Evolutionary conservation across 2,888 invertebrate genomes (phyloP).

Genomic region (Nomada fabriciana): DNA sequence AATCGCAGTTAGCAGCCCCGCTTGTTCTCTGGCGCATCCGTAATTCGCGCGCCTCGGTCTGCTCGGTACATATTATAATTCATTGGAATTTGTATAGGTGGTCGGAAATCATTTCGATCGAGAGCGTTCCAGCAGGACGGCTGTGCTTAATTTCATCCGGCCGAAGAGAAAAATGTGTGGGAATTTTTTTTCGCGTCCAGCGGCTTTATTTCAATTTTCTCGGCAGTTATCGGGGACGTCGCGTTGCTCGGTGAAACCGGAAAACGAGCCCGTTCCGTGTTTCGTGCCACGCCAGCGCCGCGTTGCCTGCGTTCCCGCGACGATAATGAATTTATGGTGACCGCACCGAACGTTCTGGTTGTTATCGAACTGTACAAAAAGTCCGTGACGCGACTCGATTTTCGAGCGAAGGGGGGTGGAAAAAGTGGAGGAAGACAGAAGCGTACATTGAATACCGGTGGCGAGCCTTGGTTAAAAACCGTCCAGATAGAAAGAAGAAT

Average conservation of each 20-base stretch:
- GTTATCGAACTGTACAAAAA: conserved; percentile 47
- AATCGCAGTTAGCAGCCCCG: too few relatives aligned
- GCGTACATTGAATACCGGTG: neutral
- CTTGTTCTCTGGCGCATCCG: too few relatives aligned
- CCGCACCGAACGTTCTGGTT: conserved; percentile 17
- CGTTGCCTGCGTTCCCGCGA: conserved; percentile 15
- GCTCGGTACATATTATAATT: neutral
- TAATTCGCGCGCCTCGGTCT: neutral
- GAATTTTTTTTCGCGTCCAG: neutral
- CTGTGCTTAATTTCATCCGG: conserved; percentile 25
- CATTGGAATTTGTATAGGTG: too few relatives aligned
- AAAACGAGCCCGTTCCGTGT: conserved; percentile 26
- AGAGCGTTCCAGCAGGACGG: neutral
- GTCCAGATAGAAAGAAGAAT: neutral
- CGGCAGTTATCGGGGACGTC: conserved; percentile 27
- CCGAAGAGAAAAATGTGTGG: neutral
- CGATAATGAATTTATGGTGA: conserved; percentile 51
- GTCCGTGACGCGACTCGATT: conserved; percentile 31
- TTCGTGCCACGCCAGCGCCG: conserved; percentile 6
- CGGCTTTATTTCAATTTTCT: conserved; percentile 46
- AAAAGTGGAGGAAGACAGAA: neutral
- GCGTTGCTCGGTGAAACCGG: conserved; percentile 17
- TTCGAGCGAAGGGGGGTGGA: neutral
- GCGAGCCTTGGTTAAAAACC: neutral
- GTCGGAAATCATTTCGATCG: neutral